Evolutionary conservation across 2,888 invertebrate genomes (phyloP).

Genomic region (Corbicula japonica): DNA sequence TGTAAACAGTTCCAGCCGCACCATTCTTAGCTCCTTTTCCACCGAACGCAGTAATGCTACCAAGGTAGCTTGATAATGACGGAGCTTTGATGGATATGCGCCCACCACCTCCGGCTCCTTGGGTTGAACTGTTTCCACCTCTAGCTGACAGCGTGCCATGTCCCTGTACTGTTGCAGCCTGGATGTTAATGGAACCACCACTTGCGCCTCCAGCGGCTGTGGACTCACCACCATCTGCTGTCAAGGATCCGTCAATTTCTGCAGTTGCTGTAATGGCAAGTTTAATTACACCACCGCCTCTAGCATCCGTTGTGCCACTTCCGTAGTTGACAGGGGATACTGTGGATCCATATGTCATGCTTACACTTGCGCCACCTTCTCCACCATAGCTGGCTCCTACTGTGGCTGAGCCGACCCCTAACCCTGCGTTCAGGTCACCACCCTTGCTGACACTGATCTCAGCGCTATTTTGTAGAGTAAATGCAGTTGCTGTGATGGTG

Average conservation of each 20-base stretch:
- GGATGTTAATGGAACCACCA: conserved; percentile 61
- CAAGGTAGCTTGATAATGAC: conserved; percentile 63
- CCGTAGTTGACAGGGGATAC: conserved; percentile 62
- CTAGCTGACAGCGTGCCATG: conserved; percentile 69
- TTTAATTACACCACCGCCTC: conserved; percentile 74
- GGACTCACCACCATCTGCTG: conserved; percentile 64
- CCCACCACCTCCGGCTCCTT: conserved; percentile 75
- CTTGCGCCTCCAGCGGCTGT: conserved; percentile 31
- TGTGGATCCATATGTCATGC: conserved; percentile 66
- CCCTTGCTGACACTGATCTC: conserved; percentile 43
- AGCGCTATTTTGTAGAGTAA: conserved; percentile 45
- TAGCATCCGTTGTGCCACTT: conserved; percentile 59
- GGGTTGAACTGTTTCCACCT: conserved; percentile 70
- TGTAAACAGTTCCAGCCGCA: conserved; percentile 75
- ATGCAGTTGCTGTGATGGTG: conserved; percentile 16
- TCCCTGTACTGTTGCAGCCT: conserved; percentile 63
- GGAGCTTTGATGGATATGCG: conserved; percentile 67
- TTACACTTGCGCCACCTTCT: conserved; percentile 65
- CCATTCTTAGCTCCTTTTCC: conserved; percentile 65
- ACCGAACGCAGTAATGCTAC: conserved; percentile 61
- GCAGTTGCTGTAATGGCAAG: conserved; percentile 49
- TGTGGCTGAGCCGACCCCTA: conserved; percentile 38
- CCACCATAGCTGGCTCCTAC: conserved; percentile 77
- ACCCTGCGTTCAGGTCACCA: conserved; percentile 53
- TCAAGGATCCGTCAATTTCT: conserved; percentile 67